Evolutionary conservation across 1,140 invertebrate genomes (phyloP).

Genomic region (Anastatus disparis): DNA sequence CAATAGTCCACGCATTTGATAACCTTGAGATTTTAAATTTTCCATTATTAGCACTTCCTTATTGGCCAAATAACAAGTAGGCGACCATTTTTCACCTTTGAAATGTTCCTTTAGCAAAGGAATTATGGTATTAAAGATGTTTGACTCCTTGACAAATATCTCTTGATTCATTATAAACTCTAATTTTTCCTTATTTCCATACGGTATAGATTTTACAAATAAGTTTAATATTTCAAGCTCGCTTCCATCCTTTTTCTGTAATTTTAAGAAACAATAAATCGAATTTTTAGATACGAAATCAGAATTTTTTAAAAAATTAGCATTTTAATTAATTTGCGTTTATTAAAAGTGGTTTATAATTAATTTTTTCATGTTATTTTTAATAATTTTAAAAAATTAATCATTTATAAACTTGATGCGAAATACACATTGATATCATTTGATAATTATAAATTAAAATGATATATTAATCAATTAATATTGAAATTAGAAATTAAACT

Average conservation of each 20-base stretch:
- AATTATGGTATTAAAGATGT: conserved; percentile 61
- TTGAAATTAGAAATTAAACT: too few species aligned
- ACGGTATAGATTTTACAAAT: conserved; percentile 67
- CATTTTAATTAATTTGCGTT: background rate
- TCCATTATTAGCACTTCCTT: background rate
- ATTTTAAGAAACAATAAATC: background rate
- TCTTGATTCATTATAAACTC: conserved; percentile 64
- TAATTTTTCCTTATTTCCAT: conserved; percentile 53
- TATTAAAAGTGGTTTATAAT: too few species aligned
- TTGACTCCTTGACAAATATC: conserved; percentile 66
- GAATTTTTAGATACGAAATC: too few species aligned
- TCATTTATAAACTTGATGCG: too few species aligned
- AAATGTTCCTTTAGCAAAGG: conserved; percentile 53
- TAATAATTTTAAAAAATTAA: too few species aligned
- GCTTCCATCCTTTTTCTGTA: background rate
- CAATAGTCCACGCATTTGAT: background rate
- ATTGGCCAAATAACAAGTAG: conserved; percentile 1
- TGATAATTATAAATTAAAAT: too few species aligned
- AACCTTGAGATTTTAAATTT: background rate
- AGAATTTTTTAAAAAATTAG: background rate
- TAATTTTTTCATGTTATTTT: too few species aligned
- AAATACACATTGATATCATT: too few species aligned
- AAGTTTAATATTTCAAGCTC: background rate
- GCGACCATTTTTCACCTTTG: background rate
- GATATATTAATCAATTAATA: too few species aligned